Evolutionary conservation across 1,140 invertebrate species (phyloP).

Genomic region (Bombus affinis): DNA sequence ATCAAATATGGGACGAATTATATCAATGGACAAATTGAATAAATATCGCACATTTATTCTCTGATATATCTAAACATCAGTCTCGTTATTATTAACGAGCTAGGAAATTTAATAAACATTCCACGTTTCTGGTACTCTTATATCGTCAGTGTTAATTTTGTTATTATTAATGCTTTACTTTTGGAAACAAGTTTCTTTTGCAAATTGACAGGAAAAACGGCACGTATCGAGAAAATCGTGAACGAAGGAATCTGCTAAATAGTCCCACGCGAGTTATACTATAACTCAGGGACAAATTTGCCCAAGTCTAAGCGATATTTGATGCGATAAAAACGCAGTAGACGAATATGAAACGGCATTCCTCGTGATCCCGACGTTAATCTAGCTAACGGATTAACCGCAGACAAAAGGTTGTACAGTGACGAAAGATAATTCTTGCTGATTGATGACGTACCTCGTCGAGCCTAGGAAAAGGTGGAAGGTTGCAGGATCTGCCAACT

Average conservation of each 20-base stretch:
- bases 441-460: constrained; percentile 19
- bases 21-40: too few relatives aligned
- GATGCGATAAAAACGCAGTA: constrained; percentile 32
- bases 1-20: too few relatives aligned
- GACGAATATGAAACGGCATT: constrained; percentile 16
- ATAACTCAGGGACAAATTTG: neutral
- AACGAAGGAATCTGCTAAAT: neutral
- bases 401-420: constrained; percentile 19
- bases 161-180: too few relatives aligned
- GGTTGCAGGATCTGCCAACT: constrained; percentile 17
- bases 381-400: constrained; percentile 32
- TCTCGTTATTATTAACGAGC: too few relatives aligned
- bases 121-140: too few relatives aligned
- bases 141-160: too few relatives aligned
- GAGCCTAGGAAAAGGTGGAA: constrained; percentile 27
- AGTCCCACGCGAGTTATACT: neutral
- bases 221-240: neutral
- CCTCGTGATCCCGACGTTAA: constrained; percentile 9
- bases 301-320: constrained; percentile 16
- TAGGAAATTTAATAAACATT: too few relatives aligned
- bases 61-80: too few relatives aligned
- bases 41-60: too few relatives aligned
- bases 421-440: constrained; percentile 44
- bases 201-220: too few relatives aligned
- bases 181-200: too few relatives aligned